Base-by-base conservation (phyloP, 2,888 invertebrate genomes). In the Trichogramma evanescens region DNA sequence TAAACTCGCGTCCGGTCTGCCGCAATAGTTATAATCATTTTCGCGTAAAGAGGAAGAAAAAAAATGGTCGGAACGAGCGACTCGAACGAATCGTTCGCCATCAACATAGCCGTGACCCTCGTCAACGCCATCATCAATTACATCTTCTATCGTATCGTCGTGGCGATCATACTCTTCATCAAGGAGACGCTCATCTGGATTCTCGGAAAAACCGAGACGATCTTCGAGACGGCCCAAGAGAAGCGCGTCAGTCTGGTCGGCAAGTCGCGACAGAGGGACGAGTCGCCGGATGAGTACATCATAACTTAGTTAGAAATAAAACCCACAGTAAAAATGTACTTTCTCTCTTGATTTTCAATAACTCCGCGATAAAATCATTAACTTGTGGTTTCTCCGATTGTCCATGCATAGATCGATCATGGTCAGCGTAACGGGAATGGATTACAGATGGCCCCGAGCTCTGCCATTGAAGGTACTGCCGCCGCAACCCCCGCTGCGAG, bases 391-490 rank as follows among this genome's bases (percentile, higher is more conserved):
- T 26, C 26, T 26, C 26, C 26, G 2, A 26, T 26, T 26, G 26
- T 26, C 26, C 26, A 3, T 26, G 26, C 26, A 26, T 26, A 26
- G 26, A 26, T 26, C 26, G 26, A 26, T 26, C 26, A 26, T 26
- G 26, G 26, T 26, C 26, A 26, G 26, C 26, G 26, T 26, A 26
- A 26, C 26, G 3, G 26, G 26, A 26, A 26, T 2, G 61, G 84
- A 85, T 65, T 86, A 78, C 68, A 80, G 79, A 69, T 86, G 86
- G 85, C 86, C 86, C 0, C 83, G 82, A 71, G 78, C 82, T 42
- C 83, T 83, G 66, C 83, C 84, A 0, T 68, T 85, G 4, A 73
- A 82, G 50, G 80, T 82, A 62, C 85, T 85, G 70, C 85, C 86
- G 67, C 81, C 83, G 53, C 82, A 84, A 70, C 86, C 86, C 0